These are phyloP conservation scores for Mamestra brassicae DNA, from an alignment of 2,888 invertebrate genomes.

Conservation along the genomic window DNA sequence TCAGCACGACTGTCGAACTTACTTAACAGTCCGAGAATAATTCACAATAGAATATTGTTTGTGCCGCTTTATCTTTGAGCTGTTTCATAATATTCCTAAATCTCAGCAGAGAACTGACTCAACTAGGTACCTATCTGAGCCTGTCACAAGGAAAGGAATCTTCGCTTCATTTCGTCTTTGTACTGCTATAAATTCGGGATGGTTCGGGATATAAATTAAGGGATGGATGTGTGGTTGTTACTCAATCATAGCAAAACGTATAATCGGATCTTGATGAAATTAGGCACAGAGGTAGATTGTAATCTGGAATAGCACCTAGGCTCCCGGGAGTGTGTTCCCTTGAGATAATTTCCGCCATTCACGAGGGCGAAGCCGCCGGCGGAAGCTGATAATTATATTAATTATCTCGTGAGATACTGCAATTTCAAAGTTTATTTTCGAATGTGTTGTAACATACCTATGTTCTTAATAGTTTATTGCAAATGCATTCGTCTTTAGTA, in stretches of 20 bases:
- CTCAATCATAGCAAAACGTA: too few species aligned
- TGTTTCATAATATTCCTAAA: conserved; percentile 15
- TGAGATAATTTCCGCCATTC: too few species aligned
- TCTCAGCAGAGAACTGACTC: neutral
- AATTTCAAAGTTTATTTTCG: neutral
- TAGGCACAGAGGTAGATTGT: too few species aligned
- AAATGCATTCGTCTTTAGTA: neutral
- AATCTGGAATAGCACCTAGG: too few species aligned
- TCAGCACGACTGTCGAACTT: conserved; percentile 22
- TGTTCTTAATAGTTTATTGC: neutral
- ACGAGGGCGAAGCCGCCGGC: too few species aligned
- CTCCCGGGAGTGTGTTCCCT: too few species aligned
- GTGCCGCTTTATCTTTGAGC: conserved; percentile 14
- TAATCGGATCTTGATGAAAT: too few species aligned
- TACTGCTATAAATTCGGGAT: too few species aligned
- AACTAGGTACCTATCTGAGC: neutral
- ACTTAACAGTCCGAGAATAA: conserved; percentile 5
- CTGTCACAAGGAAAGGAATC: neutral
- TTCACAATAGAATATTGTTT: conserved; percentile 26
- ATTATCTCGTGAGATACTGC: too few species aligned
- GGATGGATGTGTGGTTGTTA: too few species aligned
- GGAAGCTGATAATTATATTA: too few species aligned
- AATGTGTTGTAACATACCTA: neutral
- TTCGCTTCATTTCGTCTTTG: neutral
- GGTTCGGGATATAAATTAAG: too few species aligned